Conservation (phyloP, 2,797 vertebrate genomes). For the Dermochelys coriacea region DNA sequence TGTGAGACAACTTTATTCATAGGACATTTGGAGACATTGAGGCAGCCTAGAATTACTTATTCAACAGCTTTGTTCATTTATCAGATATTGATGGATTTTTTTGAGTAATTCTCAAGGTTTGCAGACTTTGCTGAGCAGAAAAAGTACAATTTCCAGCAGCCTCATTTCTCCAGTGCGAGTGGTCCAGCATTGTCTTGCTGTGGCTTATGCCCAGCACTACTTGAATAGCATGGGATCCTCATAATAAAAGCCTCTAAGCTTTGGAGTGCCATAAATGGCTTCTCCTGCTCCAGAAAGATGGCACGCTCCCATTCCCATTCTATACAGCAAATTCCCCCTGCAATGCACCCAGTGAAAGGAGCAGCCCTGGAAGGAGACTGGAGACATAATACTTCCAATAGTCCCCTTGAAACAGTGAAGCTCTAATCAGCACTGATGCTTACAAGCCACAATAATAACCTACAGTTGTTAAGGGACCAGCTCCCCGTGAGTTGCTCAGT, state of each 20-base stretch:
- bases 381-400: neutral
- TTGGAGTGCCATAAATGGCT: neutral
- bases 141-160: neutral
- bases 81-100: neutral
- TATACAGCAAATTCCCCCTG: neutral
- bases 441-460: neutral
- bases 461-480: neutral
- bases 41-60: neutral
- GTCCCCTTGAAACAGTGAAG: neutral
- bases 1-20: neutral
- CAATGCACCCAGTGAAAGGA: neutral
- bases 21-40: neutral
- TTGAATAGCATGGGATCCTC: neutral
- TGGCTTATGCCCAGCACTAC: neutral
- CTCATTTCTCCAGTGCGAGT: neutral
- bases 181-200: neutral
- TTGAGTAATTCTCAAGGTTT: neutral
- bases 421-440: neutral
- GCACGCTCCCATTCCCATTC: neutral
- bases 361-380: neutral
- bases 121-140: neutral
- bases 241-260: neutral
- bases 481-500: neutral
- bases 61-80: constrained; percentile 18
- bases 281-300: neutral